Evolutionary conservation across 2,113 vertebrate genomes (phyloP).

Genomic region (Ochotona princeps): DNA sequence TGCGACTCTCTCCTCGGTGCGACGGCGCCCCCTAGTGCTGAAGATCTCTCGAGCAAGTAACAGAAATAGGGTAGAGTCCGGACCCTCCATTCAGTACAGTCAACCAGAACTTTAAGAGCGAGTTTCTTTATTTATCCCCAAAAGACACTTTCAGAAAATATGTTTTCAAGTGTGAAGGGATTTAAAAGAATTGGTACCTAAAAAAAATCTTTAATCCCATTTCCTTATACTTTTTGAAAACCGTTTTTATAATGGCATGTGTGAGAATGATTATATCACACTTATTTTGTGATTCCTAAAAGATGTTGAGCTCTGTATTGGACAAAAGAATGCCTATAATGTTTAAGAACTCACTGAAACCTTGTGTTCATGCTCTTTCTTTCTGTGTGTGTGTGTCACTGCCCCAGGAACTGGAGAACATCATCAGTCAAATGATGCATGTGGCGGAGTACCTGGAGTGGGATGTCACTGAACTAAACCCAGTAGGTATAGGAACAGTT

Average conservation of each 20-base stretch:
- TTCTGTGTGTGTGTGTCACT: accelerated
- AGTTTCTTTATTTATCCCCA: too few relatives aligned
- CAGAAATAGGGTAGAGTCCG: background rate
- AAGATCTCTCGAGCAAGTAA: background rate
- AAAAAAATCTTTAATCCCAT: too few relatives aligned
- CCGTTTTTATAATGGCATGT: background rate
- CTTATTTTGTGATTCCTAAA: background rate
- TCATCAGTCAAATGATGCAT: conserved; percentile 93
- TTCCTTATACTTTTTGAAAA: too few relatives aligned
- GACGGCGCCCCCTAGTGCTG: conserved; percentile 59
- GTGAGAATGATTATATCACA: background rate
- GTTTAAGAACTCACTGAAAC: background rate
- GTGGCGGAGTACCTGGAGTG: conserved; percentile 93
- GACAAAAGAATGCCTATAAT: background rate
- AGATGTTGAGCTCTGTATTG: background rate
- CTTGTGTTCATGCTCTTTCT: background rate
- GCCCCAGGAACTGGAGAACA: conserved; percentile 90
- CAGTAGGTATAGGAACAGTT: conserved; percentile 86
- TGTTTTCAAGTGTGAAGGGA: too few relatives aligned
- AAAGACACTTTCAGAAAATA: too few relatives aligned
- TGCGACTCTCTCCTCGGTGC: background rate
- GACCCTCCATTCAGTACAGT: background rate
- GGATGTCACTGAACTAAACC: conserved; percentile 94
- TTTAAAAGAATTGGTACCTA: too few relatives aligned
- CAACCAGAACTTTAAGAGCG: background rate